Evolutionary conservation across 2,113 vertebrate species (phyloP), one percentile per base, ranked within the genome.

Genomic region (Callaeas wilsoni): DNA sequence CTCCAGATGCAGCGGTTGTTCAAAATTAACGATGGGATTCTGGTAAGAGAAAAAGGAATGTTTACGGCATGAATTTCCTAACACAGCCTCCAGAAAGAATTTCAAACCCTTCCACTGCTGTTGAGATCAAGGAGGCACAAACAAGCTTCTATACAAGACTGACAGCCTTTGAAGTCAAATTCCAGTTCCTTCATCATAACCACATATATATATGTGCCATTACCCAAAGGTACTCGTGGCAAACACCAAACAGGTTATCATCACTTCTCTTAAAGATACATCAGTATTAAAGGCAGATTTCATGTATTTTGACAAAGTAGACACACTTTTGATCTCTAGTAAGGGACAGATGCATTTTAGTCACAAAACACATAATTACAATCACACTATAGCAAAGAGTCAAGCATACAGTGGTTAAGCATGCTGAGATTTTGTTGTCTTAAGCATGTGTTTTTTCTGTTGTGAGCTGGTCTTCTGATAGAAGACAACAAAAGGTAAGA

Each of bases 1-100:
- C 85, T 98, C 98, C 90, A 99, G 98, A 37, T 98, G 97, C 91
- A 99, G 93, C 3, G 99, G 99, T 56, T 99, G 97, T 68, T 99
- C 99, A 97, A 99, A 99, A 96, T 99, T 98, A 96, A 99, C 97
- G 88, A 99, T 98, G 20, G 99, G 99, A 97, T 99, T 98, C 99
- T 99, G 98, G 59, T 46, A 89, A 97, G 35, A 97, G 52, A 93
- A 94, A 75, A 69, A 91, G 30, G 10, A 94, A 52, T 76, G 57
- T 68, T 84, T 87, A 75, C 11, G 57, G 44, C 19, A 62, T 69
- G 6, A 60, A 87, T 79, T 93, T 84, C 27, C 33, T 82, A 85
- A 71, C 39, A n/a, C 30, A 70, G 47, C 12, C 8, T 50, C 76
- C 47, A 73, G 41, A 81, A 74, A 67, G 2, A 64, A 78, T 76